Evolutionary conservation across 2,888 invertebrate genomes (phyloP).

Genomic region (Microdon myrmicae): DNA sequence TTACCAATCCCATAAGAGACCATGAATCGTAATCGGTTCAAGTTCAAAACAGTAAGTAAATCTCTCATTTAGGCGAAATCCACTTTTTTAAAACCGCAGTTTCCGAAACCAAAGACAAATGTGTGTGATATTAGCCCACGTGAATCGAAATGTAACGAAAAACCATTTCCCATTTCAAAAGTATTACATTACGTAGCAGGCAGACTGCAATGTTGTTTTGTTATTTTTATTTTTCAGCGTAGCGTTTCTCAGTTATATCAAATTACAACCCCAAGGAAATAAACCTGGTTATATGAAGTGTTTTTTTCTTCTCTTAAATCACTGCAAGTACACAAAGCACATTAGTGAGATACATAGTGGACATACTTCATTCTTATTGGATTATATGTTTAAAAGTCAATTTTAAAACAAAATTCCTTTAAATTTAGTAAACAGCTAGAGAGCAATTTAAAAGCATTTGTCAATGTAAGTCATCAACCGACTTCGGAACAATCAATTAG

Average conservation of each 20-base stretch:
- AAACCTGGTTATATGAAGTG: too few relatives aligned
- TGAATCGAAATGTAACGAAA: slow-evolving; percentile 27
- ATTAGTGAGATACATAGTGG: too few relatives aligned
- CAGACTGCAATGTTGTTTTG: slow-evolving; percentile 5
- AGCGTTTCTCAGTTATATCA: slow-evolving; percentile 41
- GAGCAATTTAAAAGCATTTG: slow-evolving; percentile 41
- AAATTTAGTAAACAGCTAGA: slow-evolving; percentile 21
- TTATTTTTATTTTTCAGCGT: slow-evolving; percentile 5
- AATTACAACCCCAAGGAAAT: slow-evolving; percentile 19
- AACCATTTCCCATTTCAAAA: slow-evolving; percentile 11
- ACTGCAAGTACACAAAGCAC: too few relatives aligned
- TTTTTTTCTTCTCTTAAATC: too few relatives aligned
- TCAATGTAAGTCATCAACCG: slow-evolving; percentile 36
- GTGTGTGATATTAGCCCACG: slow-evolving; percentile 24
- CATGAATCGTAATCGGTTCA: too few relatives aligned
- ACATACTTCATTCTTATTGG: too few relatives aligned
- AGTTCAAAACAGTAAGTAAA: too few relatives aligned
- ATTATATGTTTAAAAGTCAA: too few relatives aligned
- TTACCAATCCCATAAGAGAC: too few relatives aligned
- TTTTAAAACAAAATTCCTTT: too few relatives aligned
- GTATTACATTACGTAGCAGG: slow-evolving; percentile 26
- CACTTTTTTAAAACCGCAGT: slow-evolving; percentile 40
- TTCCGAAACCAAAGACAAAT: slow-evolving; percentile 37
- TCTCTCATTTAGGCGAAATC: slow-evolving; percentile 9
- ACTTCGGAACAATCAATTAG: slow-evolving; percentile 48